phyloP scores from a whole-genome alignment of 2,797 vertebrate species.

The Myiotriccus ornatus region DNA sequence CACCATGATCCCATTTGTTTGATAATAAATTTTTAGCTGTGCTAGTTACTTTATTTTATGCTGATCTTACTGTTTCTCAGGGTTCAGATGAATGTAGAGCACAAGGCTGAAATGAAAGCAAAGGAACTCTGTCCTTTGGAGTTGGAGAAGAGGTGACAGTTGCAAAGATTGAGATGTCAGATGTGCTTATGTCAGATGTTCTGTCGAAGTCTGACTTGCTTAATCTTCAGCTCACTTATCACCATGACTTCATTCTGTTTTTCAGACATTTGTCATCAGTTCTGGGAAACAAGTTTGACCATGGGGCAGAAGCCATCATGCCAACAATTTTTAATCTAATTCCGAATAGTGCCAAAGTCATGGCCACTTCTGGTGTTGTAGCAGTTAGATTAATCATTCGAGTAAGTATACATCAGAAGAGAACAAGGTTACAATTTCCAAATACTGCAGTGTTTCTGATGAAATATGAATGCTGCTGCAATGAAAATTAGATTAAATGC shows the following conservation, averaged over 20 bases:
- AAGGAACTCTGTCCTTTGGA: background rate
- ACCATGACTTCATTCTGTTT: conserved; percentile 44
- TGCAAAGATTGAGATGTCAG: conserved; percentile 15
- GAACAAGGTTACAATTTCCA: background rate
- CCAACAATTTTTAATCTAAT: conserved; percentile 97
- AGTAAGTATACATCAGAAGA: conserved; percentile 76
- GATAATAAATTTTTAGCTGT: background rate
- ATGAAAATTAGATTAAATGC: background rate
- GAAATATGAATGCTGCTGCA: background rate
- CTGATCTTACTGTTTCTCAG: background rate
- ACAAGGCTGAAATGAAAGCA: background rate
- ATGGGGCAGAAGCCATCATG: conserved; percentile 96
- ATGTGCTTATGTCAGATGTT: conserved; percentile 10
- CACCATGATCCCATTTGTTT: background rate
- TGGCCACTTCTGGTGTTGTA: conserved; percentile 95
- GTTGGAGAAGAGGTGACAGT: background rate
- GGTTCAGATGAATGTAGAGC: background rate
- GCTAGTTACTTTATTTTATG: background rate
- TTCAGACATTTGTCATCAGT: conserved; percentile 89
- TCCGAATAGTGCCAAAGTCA: conserved; percentile 98
- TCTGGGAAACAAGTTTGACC: conserved; percentile 96
- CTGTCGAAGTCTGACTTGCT: background rate
- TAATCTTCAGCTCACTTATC: background rate
- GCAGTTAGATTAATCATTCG: conserved; percentile 94
- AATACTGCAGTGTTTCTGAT: background rate